Base-by-base conservation (phyloP, 2,797 vertebrate genomes). In the Gymnodraco acuticeps region DNA sequence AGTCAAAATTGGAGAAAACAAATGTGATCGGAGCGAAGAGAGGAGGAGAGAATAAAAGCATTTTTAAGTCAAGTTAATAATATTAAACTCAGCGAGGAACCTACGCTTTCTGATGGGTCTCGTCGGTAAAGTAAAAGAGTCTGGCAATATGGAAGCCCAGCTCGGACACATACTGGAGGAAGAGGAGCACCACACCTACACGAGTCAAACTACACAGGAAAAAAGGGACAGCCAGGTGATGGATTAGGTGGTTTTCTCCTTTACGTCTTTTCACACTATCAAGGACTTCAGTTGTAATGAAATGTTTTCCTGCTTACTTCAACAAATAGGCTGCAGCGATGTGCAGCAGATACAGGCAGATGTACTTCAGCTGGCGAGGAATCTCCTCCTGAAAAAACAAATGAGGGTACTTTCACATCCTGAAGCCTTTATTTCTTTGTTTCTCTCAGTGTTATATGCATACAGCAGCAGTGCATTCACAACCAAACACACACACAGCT, bases 61-160 rank as follows among this genome's bases (percentile, higher is more conserved):
- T 27, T 54, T 20, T 10, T 20, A 33, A 1, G 23, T 47, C 10
- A 55, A 55, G 45, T 54, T 45, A 47, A 27, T 38, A 41, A 51
- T 3, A 62, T 17, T 17, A 58, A 65, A 38, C 9, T 2, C 3
- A 1, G 3, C 6, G 10, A 33, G 16, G 47, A 0, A 90, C 97
- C 95, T 88, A 98, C 98, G 98, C 95, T 93, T 97, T 99, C 91
- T 98, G 96, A 3, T 98, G 98, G 89, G 95, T 98, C 92, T 99
- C 98, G 0, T 99, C 97, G 0, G 95, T 96, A 54, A 99, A 99
- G 93, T 96, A 97, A 90, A 97, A 95, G 61, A 99, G 95, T 3
- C 96, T 94, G 3, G 98, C 97, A 55, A 96, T 92, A 88, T 99
- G 97, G 89, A 99, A 99, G 79, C 96, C 95, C 80, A 97, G 90